phyloP scores from a whole-genome alignment of 1,140 invertebrate genomes.

The Hyphantria cunea region DNA sequence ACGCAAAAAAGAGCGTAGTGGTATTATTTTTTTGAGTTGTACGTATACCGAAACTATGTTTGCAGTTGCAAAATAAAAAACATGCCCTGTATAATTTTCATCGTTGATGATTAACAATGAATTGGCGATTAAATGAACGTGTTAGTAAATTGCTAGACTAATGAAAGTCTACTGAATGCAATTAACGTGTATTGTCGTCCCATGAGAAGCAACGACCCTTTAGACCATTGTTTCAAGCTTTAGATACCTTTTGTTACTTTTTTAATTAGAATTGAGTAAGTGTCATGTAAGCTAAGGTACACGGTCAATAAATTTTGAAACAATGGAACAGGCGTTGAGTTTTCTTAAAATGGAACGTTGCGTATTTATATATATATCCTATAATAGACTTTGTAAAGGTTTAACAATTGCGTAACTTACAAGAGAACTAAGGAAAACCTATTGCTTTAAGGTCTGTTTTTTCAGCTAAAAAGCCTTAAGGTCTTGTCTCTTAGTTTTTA shows the following conservation, averaged over 20 bases:
- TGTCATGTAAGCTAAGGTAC: neutral
- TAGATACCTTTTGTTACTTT: neutral
- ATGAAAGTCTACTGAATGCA: conserved; percentile 13
- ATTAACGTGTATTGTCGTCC: conserved; percentile 38
- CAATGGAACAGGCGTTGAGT: conserved; percentile 1
- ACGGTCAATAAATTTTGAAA: conserved; percentile 13
- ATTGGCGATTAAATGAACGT: neutral
- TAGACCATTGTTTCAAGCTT: conserved; percentile 8
- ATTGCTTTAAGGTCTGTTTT: no score
- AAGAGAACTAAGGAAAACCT: no score
- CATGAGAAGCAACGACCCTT: conserved; percentile 38
- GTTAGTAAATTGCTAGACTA: neutral
- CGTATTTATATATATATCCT: neutral
- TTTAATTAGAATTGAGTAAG: conserved; percentile 8
- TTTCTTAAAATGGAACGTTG: conserved; percentile 1
- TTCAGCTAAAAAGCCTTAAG: no score
- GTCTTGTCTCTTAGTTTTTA: no score
- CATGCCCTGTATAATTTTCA: no score
- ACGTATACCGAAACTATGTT: no score
- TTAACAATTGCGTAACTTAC: no score
- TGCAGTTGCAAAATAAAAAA: no score
- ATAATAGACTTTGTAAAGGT: no score
- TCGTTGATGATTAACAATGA: no score
- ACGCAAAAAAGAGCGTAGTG: no score
- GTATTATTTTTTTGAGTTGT: no score